These are phyloP conservation scores for Thryonomys swinderianus DNA, from an alignment of 2,113 vertebrate species.

Conservation along the genomic window DNA sequence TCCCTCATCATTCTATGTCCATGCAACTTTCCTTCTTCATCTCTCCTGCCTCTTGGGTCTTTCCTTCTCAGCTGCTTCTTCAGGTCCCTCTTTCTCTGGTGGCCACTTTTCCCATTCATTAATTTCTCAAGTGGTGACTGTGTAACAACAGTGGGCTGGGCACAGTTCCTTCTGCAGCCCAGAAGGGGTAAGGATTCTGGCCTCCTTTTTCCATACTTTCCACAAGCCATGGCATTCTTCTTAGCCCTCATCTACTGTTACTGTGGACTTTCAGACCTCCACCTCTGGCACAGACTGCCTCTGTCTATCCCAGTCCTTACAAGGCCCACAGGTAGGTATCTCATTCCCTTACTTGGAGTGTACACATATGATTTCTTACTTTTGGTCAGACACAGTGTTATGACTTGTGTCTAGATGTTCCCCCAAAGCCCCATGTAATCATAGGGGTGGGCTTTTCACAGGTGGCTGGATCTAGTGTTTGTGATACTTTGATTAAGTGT, in stretches of 20 bases:
- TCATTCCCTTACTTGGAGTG: background rate
- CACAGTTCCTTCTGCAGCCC: too few species aligned
- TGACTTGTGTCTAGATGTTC: background rate
- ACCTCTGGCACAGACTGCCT: background rate
- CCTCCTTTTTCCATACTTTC: background rate
- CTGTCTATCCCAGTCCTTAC: background rate
- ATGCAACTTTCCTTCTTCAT: background rate
- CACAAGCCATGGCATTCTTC: background rate
- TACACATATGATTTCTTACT: background rate
- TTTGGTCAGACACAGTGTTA: background rate
- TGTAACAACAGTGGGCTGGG: background rate
- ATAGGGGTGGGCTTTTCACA: background rate
- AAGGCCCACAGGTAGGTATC: background rate
- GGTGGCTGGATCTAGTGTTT: background rate
- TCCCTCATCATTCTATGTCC: background rate
- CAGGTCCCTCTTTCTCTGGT: background rate
- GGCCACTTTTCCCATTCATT: background rate
- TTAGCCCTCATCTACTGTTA: background rate
- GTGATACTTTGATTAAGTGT: background rate
- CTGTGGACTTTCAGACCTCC: background rate
- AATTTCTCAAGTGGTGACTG: background rate
- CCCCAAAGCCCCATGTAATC: background rate
- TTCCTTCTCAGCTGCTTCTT: background rate
- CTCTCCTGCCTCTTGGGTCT: background rate
- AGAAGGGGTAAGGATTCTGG: background rate